phyloP scores from a whole-genome alignment of 2,797 vertebrate genomes.

The Danio choprae region DNA sequence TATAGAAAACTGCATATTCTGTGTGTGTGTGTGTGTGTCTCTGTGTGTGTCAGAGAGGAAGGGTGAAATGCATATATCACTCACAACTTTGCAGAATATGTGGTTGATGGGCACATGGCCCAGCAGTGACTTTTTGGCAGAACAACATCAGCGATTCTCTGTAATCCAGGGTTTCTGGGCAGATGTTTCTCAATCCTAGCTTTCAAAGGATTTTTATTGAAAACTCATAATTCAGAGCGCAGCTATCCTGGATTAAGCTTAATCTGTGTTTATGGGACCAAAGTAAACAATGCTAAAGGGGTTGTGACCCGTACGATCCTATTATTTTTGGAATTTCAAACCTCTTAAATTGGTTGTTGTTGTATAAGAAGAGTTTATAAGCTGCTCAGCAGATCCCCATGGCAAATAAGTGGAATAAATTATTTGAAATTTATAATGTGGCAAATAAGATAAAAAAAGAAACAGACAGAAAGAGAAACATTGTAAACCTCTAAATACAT shows the following conservation, averaged over 20 bases:
- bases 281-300: constrained; percentile 2
- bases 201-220: constrained; percentile 9
- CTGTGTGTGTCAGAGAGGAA: neutral
- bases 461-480: neutral
- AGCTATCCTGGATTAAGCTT: constrained; percentile 8
- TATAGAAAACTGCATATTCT: neutral
- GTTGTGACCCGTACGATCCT: neutral
- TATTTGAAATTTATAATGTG: neutral
- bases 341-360: neutral
- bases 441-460: neutral
- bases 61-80: neutral
- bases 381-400: neutral
- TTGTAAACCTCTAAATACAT: neutral
- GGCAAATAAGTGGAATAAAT: neutral
- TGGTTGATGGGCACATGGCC: neutral
- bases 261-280: constrained; percentile 8
- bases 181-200: constrained; percentile 18
- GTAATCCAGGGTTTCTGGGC: neutral
- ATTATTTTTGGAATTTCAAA: neutral
- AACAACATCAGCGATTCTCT: constrained; percentile 5
- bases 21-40: neutral
- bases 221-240: neutral
- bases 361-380: neutral
- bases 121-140: neutral
- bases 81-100: neutral